These are phyloP conservation scores for Catalaphyllia jardinei DNA, from an alignment of 64 coral and sea anemone species.

Conservation along the genomic window DNA sequence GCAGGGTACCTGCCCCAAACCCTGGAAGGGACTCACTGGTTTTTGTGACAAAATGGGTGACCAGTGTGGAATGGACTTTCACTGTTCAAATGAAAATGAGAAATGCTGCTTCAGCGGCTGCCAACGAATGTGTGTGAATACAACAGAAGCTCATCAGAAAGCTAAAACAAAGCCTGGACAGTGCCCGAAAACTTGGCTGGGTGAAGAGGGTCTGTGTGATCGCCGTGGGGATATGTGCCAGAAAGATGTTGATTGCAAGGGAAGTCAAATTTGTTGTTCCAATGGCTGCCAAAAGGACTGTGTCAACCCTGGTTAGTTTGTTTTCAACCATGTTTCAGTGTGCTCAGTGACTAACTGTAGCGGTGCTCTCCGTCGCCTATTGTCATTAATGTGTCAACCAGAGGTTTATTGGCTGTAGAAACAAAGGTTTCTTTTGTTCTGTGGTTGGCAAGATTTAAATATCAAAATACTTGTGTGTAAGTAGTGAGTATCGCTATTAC, in stretches of 20 bases:
- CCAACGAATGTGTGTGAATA: constrained; percentile 52
- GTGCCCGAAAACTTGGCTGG: constrained; percentile 45
- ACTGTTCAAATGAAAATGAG: constrained; percentile 41
- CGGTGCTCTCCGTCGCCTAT: too few species aligned
- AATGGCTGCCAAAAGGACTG: constrained; percentile 63
- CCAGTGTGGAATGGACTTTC: constrained; percentile 54
- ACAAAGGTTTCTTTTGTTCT: too few species aligned
- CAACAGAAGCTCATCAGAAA: constrained; percentile 25
- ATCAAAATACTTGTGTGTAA: too few species aligned
- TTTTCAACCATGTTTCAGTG: neutral
- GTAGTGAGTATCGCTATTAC: too few species aligned
- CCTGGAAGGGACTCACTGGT: constrained; percentile 42
- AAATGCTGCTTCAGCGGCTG: constrained; percentile 73
- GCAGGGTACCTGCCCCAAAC: constrained; percentile 36
- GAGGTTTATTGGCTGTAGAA: too few species aligned
- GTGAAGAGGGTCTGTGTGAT: constrained; percentile 27
- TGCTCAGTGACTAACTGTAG: too few species aligned
- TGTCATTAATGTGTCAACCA: too few species aligned
- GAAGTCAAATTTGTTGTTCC: constrained; percentile 35
- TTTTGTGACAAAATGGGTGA: constrained; percentile 68
- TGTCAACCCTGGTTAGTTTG: constrained; percentile 25
- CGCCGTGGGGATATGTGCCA: constrained; percentile 56
- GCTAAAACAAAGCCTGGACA: constrained; percentile 14
- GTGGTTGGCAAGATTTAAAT: too few species aligned
- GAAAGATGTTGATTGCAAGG: constrained; percentile 9